Conservation (phyloP, 2,797 vertebrate species). For the Pelochelys cantorii region DNA sequence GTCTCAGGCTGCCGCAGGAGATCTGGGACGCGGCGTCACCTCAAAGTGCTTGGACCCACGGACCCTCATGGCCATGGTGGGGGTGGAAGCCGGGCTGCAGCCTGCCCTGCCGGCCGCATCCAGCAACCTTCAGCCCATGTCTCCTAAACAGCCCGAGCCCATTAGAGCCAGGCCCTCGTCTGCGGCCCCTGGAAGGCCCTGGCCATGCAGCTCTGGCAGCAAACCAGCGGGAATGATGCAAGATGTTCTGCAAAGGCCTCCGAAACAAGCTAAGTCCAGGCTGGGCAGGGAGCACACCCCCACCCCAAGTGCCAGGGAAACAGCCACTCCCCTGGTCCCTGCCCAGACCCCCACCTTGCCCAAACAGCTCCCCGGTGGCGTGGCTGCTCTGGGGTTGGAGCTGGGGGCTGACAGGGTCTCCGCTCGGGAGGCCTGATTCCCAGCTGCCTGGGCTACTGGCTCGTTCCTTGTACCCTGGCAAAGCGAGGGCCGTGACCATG, state of each 20-base stretch:
- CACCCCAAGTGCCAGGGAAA: not conserved
- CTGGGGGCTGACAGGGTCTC: rapidly evolving
- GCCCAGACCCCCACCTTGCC: not conserved
- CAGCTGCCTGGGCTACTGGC: too few species aligned
- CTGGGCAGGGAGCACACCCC: not conserved
- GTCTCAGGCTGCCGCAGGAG: not conserved
- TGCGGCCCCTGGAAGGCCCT: not conserved
- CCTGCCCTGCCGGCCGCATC: not conserved
- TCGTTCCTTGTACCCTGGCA: too few species aligned
- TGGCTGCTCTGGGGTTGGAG: not conserved
- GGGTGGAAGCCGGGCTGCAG: not conserved
- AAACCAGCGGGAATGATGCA: not conserved
- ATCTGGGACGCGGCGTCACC: not conserved
- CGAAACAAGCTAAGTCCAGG: not conserved
- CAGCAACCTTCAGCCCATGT: not conserved
- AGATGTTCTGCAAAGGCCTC: not conserved
- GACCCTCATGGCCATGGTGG: not conserved
- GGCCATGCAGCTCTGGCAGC: not conserved
- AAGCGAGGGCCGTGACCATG: too few species aligned
- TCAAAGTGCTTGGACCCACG: not conserved
- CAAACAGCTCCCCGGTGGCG: too few species aligned
- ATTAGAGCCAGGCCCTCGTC: not conserved
- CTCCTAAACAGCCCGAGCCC: not conserved
- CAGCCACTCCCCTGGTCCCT: not conserved
- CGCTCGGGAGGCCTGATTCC: too few species aligned